These are phyloP conservation scores for Cheirogaleus medius DNA, from an alignment of 2,113 vertebrate species.

Conservation along the genomic window DNA sequence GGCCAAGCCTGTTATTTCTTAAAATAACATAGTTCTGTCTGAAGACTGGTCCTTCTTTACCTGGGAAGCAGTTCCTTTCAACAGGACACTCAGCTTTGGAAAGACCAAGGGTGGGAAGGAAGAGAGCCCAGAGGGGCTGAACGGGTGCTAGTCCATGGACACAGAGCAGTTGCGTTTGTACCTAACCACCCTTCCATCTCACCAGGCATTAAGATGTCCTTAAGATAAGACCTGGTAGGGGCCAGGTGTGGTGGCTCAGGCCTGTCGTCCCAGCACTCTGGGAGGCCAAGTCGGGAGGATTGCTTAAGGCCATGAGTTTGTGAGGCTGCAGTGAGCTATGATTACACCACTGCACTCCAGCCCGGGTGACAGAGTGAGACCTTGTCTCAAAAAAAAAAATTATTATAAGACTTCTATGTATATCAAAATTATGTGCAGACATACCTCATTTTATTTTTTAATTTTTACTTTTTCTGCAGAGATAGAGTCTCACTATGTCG, in stretches of 20 bases:
- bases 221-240: neutral
- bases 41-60: neutral
- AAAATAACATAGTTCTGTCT: neutral
- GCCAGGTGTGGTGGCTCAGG: no score
- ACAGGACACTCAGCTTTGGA: neutral
- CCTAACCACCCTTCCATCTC: neutral
- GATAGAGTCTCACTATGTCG: neutral
- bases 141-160: neutral
- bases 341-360: no score
- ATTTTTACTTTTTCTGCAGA: neutral
- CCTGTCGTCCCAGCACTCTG: no score
- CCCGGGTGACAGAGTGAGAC: no score
- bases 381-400: neutral
- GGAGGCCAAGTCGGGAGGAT: no score
- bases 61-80: neutral
- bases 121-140: neutral
- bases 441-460: neutral
- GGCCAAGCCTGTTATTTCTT: neutral
- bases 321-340: no score
- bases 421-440: neutral
- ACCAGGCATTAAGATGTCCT: neutral
- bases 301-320: no score
- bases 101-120: neutral
- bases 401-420: neutral
- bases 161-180: neutral